These are phyloP conservation scores for Hydrotaea cyrtoneurina DNA, from an alignment of 2,888 invertebrate species.

Conservation along the genomic window DNA sequence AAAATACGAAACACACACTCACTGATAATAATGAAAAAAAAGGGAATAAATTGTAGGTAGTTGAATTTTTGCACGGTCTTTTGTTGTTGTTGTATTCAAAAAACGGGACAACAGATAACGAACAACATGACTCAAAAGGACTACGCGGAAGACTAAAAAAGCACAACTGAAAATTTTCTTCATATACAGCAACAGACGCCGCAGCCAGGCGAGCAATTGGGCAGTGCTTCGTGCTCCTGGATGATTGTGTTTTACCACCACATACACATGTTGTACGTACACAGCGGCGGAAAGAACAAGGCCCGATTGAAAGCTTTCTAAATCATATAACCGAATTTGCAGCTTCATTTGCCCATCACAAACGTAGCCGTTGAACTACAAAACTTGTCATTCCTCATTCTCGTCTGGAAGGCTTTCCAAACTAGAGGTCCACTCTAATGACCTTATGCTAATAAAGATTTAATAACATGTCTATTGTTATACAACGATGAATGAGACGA, in stretches of 20 bases:
- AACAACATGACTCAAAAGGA: slow-evolving; percentile 76
- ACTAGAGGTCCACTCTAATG: no score
- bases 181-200: slow-evolving; percentile 55
- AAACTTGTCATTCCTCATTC: no score
- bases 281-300: no score
- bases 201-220: background rate
- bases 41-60: no score
- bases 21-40: slow-evolving; percentile 24
- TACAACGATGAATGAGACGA: no score
- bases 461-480: no score
- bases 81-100: slow-evolving; percentile 62
- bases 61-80: slow-evolving; percentile 59
- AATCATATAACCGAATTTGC: no score
- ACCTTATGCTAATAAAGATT: no score
- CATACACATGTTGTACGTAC: background rate
- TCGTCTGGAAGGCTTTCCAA: no score
- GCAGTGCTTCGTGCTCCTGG: slow-evolving; percentile 30
- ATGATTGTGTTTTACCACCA: background rate
- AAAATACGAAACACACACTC: slow-evolving; percentile 14
- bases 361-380: no score
- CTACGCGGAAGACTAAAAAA: slow-evolving; percentile 76
- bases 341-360: no score
- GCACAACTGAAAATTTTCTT: slow-evolving; percentile 60
- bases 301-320: no score
- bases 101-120: slow-evolving; percentile 67